These are phyloP conservation scores for Limonius californicus DNA, from an alignment of 1,140 invertebrate genomes.

Conservation along the genomic window DNA sequence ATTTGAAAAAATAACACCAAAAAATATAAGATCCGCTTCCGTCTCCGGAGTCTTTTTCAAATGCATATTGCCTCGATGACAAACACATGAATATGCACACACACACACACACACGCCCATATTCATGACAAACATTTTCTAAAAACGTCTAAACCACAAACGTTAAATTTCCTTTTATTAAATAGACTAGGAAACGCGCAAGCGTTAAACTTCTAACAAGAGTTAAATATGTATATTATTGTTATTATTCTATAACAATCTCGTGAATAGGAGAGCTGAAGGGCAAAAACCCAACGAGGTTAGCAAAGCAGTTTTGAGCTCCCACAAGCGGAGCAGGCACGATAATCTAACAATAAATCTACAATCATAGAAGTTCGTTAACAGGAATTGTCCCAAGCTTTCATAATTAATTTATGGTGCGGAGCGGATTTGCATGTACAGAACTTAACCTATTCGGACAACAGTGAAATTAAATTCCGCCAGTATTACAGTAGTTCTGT, in stretches of 20 bases:
- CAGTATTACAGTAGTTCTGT: conserved; percentile 26
- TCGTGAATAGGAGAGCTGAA: neutral
- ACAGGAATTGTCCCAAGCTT: conserved; percentile 40
- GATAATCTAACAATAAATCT: conserved; percentile 1
- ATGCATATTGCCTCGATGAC: too few relatives aligned
- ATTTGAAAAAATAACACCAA: too few relatives aligned
- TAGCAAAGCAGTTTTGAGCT: neutral
- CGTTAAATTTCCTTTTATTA: too few relatives aligned
- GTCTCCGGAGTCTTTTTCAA: too few relatives aligned
- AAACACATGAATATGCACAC: too few relatives aligned
- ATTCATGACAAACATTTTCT: too few relatives aligned
- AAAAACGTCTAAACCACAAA: too few relatives aligned
- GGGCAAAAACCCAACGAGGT: neutral
- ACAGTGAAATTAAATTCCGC: conserved; percentile 43
- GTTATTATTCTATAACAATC: neutral
- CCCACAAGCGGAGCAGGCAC: neutral
- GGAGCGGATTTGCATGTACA: conserved; percentile 40
- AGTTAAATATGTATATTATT: too few relatives aligned
- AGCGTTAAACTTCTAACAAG: too few relatives aligned
- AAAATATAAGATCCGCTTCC: too few relatives aligned
- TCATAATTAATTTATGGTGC: conserved; percentile 43
- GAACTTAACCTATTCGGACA: conserved; percentile 44
- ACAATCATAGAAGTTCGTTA: conserved; percentile 38
- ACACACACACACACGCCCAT: neutral
- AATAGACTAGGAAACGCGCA: too few relatives aligned